Percentiles rank a stretch among this genome's conserved stretches.
Conservation (phyloP, 2,888 invertebrate species). For the Stomorhina lunata region DNA sequence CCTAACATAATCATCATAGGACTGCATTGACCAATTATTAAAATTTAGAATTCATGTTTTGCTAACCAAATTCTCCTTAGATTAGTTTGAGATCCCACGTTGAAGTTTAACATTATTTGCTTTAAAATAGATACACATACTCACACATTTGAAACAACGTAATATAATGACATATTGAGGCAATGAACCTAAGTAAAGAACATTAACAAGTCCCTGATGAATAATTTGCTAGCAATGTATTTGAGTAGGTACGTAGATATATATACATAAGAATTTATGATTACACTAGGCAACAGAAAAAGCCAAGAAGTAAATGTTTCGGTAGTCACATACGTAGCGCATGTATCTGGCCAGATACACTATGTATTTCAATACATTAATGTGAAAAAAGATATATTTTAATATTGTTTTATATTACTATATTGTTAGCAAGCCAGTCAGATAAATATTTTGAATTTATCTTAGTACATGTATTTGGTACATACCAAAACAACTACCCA, state of each 20-base stretch:
- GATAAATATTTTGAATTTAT: too few species aligned
- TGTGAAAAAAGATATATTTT: too few species aligned
- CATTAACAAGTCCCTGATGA: slow-evolving; percentile 71
- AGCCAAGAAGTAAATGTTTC: slow-evolving; percentile 61
- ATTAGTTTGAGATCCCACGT: not conserved
- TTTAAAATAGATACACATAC: not conserved
- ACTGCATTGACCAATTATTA: not conserved
- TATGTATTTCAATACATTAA: too few species aligned
- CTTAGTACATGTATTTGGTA: too few species aligned
- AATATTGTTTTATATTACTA: too few species aligned
- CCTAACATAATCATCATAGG: not conserved
- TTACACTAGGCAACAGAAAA: slow-evolving; percentile 73
- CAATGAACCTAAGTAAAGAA: not conserved
- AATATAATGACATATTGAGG: not conserved
- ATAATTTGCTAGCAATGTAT: slow-evolving; percentile 76
- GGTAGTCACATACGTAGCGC: too few species aligned
- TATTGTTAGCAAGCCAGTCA: too few species aligned
- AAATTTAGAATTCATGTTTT: not conserved
- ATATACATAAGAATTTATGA: slow-evolving; percentile 38
- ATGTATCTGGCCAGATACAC: too few species aligned
- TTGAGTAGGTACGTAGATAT: not conserved
- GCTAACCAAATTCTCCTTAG: not conserved
- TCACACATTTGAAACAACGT: not conserved
- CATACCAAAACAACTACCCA: too few species aligned
- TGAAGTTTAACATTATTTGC: not conserved